Evolutionary conservation across 2,888 invertebrate genomes (phyloP).

Genomic region (Caenorhabditis drosophilae): DNA sequence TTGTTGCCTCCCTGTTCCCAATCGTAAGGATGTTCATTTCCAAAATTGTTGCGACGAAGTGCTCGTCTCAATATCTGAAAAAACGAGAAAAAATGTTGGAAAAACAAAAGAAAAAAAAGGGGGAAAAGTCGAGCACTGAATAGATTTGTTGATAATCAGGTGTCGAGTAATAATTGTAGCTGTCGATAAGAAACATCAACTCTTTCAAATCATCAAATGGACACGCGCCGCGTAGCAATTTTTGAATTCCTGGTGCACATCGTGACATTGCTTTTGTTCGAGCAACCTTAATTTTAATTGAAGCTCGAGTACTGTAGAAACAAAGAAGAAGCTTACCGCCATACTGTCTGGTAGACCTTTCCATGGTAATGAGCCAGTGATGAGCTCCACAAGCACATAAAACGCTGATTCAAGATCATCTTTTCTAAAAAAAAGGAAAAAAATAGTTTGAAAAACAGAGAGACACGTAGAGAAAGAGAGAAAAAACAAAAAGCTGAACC

Average conservation of each 20-base stretch:
- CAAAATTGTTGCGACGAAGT: conserved; percentile 14
- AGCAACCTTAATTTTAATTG: conserved; percentile 7
- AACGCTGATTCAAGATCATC: conserved; percentile 32
- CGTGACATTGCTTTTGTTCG: conserved; percentile 9
- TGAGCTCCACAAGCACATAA: conserved; percentile 26
- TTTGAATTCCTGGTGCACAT: conserved; percentile 5
- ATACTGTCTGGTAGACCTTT: conserved; percentile 11
- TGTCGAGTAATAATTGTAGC: conserved; percentile 11
- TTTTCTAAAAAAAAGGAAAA: no score
- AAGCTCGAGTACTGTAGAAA: conserved; percentile 12
- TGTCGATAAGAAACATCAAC: conserved; percentile 19
- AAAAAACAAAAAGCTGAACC: no score
- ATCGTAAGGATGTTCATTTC: conserved; percentile 33
- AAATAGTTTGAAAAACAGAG: no score
- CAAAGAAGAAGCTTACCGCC: background rate
- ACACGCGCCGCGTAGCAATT: conserved; percentile 18
- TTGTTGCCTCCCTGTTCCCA: conserved; percentile 30
- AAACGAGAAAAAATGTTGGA: background rate
- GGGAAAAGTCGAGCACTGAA: no score
- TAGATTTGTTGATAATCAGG: conserved; percentile 22
- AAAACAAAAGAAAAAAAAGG: no score
- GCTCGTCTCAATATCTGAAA: conserved; percentile 31
- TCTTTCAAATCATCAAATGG: conserved; percentile 27
- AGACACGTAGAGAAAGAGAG: no score
- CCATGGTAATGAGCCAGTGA: conserved; percentile 36